phyloP scores from a whole-genome alignment of 2,888 invertebrate genomes.

The Perizoma affinitatum region DNA sequence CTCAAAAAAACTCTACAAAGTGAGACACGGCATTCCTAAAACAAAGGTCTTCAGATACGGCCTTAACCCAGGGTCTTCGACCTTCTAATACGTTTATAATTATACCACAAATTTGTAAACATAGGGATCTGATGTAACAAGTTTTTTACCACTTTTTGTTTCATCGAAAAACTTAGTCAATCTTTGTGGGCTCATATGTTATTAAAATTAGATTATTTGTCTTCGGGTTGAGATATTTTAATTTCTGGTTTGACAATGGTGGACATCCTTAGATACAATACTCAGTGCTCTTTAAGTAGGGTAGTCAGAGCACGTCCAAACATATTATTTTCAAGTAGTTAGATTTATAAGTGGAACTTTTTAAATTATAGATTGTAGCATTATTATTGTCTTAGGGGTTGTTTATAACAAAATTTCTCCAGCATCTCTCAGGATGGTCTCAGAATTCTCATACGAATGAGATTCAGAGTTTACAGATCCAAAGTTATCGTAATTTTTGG shows the following conservation, averaged over 20 bases:
- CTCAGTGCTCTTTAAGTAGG: no score
- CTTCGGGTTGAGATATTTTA: not conserved
- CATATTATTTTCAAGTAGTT: no score
- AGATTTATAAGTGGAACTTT: no score
- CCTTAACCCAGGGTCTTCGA: constrained; percentile 73
- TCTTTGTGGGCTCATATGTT: constrained; percentile 23
- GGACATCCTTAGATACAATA: no score
- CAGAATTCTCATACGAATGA: no score
- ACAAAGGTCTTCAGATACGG: constrained; percentile 53
- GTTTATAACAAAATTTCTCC: no score
- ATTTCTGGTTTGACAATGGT: not conserved
- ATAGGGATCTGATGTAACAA: constrained; percentile 68
- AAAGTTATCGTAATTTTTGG: no score
- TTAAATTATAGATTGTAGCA: no score
- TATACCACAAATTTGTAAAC: constrained; percentile 76
- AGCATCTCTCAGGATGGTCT: no score
- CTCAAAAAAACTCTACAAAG: constrained; percentile 27
- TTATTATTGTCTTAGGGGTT: no score
- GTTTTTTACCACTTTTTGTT: constrained; percentile 45
- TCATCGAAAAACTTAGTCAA: constrained; percentile 13
- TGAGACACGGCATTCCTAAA: constrained; percentile 37
- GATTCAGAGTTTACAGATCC: no score
- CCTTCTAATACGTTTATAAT: constrained; percentile 83
- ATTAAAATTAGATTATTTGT: constrained; percentile 35
- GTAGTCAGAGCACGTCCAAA: no score